Base-by-base conservation (phyloP, 2,888 invertebrate genomes). In the Mimas tiliae region DNA sequence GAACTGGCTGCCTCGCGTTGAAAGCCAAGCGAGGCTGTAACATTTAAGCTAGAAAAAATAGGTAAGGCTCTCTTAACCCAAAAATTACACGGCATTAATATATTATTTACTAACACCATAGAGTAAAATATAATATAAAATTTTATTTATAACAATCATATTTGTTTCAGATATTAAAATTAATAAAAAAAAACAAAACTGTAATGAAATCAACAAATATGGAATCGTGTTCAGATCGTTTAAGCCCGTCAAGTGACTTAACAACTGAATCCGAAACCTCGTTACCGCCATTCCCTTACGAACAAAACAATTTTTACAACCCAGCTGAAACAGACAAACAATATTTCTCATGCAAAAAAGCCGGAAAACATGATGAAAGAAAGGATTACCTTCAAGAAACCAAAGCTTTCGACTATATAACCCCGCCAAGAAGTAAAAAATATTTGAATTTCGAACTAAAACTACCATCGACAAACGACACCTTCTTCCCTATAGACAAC, bases 191-290 rank as follows among this genome's bases (percentile, higher is more conserved):
- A 0, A 38, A 3, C 38, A 1, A 38, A 38, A 34, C 67, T 79
- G 87, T 81, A 71, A 93, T 93, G 93, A 93, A 93, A 89, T 92
- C 91, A n/a, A 93, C 91, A 48, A 89, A 85, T 47, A 93, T 93
- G 90, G 93, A 93, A 64, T 80, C 89, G 1, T 91, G 91, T 73
- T 87, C 92, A 3, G 93, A 93, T 68, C 87, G 93, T 9, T 82
- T 93, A 33, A 93, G 91, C 72, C 91, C 93, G 1, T 88, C 91
- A 0, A 93, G 92, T 62, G 93, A 94, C 69, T 72, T 90, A 64
- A 92, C 93, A 0, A 92, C 89, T 72, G 93, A 93, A 76, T 94
- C 94, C 0, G 93, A 93, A 80, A 89, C 92, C 0, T 93, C 92
- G 0, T 68, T 92, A 53, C 90, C 91, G 0, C 83, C 89, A 0